These are phyloP conservation scores for Onychorhynchus coronatus DNA, from an alignment of 2,113 vertebrate genomes.

Conservation along the genomic window DNA sequence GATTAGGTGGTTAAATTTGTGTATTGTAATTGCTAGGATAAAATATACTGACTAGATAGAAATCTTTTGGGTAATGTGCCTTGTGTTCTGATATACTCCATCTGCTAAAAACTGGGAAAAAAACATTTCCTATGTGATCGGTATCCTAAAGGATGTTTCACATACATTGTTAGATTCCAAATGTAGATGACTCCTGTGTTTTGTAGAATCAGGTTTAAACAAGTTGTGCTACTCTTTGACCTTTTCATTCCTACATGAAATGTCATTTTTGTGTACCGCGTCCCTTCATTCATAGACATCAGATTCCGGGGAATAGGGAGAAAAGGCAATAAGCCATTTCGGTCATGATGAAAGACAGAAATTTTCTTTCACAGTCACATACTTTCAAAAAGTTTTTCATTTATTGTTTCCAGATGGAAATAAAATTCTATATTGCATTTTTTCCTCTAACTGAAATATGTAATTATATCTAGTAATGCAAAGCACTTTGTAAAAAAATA, in stretches of 20 bases:
- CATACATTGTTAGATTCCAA: background rate
- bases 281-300: background rate
- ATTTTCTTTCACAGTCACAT: constrained; percentile 21
- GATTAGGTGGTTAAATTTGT: background rate
- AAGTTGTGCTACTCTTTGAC: background rate
- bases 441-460: constrained; percentile 28
- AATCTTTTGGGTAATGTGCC: background rate
- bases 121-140: background rate
- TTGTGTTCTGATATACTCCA: constrained; percentile 26
- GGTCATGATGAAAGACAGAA: constrained; percentile 35
- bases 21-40: constrained; percentile 4
- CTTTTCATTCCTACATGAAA: background rate
- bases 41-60: background rate
- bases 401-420: constrained; percentile 60
- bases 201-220: constrained; percentile 33
- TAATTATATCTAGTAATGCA: constrained; percentile 31
- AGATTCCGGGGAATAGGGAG: background rate
- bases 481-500: constrained; percentile 13
- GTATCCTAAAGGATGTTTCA: background rate
- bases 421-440: background rate
- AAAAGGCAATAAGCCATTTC: constrained; percentile 25
- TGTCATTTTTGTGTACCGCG: background rate
- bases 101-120: constrained; percentile 22
- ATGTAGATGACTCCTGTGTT: background rate
- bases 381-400: constrained; percentile 21